Conservation (phyloP, 2,113 vertebrate genomes). For the Struthidea cinerea region DNA sequence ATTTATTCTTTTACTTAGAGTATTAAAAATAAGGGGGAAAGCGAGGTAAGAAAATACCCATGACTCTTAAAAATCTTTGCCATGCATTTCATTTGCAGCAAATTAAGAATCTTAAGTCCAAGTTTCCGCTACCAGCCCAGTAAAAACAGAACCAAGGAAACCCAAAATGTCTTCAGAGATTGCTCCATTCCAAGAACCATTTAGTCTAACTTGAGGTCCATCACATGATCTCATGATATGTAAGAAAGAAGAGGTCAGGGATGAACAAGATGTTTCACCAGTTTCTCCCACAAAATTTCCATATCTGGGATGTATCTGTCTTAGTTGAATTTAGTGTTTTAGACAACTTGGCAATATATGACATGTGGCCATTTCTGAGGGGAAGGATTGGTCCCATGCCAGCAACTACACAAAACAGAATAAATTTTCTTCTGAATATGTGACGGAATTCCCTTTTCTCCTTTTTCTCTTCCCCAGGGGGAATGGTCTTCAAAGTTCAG, state of each 20-base stretch:
- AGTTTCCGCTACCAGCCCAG: background rate
- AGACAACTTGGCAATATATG: background rate
- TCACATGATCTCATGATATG: background rate
- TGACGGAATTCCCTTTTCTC: background rate
- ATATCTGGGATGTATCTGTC: background rate
- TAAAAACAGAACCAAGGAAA: background rate
- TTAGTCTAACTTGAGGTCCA: background rate
- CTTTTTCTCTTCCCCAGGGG: background rate
- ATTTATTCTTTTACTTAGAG: background rate
- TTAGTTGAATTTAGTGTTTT: background rate
- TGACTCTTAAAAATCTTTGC: background rate
- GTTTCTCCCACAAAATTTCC: background rate
- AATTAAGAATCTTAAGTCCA: background rate
- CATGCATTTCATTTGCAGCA: background rate
- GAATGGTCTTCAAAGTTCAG: background rate
- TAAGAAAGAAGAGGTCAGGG: background rate
- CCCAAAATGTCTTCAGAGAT: background rate
- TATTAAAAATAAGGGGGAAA: background rate
- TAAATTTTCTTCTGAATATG: background rate
- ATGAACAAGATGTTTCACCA: background rate
- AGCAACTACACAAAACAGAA: background rate
- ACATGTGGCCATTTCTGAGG: background rate
- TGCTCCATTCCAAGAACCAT: background rate
- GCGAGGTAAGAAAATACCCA: background rate
- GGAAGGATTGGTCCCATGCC: background rate